These are phyloP conservation scores for Caenorhabditis sulstoni DNA, from an alignment of 2,888 invertebrate genomes.

Conservation along the genomic window DNA sequence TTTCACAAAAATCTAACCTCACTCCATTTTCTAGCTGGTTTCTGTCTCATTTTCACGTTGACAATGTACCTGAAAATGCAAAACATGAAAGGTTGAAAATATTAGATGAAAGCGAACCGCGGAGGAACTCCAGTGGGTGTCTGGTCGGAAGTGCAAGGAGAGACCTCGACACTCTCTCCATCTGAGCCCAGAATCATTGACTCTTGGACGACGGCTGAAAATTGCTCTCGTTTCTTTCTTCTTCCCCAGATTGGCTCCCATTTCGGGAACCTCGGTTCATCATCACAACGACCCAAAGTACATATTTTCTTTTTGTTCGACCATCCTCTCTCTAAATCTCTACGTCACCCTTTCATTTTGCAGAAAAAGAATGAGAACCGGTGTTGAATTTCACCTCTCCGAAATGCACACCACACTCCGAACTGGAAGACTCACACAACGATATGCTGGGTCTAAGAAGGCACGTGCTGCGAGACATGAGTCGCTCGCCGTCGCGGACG, in stretches of 20 bases:
- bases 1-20: slow-evolving; percentile 72
- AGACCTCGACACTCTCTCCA: slow-evolving; percentile 79
- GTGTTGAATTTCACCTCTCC: slow-evolving; percentile 38
- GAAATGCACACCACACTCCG: slow-evolving; percentile 23
- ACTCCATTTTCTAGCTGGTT: slow-evolving; percentile 79
- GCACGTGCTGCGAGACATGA: slow-evolving; percentile 60
- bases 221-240: slow-evolving; percentile 17
- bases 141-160: slow-evolving; percentile 74
- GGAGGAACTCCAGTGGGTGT: slow-evolving; percentile 69
- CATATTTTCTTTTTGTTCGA: slow-evolving; percentile 33
- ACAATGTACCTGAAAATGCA: slow-evolving; percentile 55
- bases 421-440: slow-evolving; percentile 44
- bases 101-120: slow-evolving; percentile 22
- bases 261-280: slow-evolving; percentile 4
- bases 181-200: slow-evolving; percentile 79
- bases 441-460: slow-evolving; percentile 57
- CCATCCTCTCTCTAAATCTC: slow-evolving; percentile 7
- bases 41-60: slow-evolving; percentile 79
- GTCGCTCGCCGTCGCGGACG: slow-evolving; percentile 40
- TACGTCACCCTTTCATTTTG: slow-evolving; percentile 31
- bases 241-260: slow-evolving; percentile 26
- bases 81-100: background rate
- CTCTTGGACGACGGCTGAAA: slow-evolving; percentile 81
- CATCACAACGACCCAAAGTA: slow-evolving; percentile 25
- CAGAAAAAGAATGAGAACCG: background rate